These are phyloP conservation scores for Idaea biselata DNA, from an alignment of 2,888 invertebrate genomes.

Conservation along the genomic window DNA sequence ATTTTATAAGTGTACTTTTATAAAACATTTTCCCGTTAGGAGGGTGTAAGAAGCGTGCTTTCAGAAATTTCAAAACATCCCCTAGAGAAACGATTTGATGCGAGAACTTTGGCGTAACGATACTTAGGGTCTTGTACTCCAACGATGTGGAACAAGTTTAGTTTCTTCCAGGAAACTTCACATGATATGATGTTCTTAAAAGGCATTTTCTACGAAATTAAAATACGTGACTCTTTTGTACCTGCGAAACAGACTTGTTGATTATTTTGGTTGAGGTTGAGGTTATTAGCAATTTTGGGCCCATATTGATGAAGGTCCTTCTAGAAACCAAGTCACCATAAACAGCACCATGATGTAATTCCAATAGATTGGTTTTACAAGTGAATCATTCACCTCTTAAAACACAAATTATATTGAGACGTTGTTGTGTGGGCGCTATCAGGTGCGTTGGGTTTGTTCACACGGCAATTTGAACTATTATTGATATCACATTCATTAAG, in stretches of 20 bases:
- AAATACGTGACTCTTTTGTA: constrained; percentile 11
- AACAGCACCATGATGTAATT: constrained; percentile 4
- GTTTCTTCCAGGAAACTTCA: constrained; percentile 33
- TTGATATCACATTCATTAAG: constrained; percentile 53
- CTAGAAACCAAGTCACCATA: neutral
- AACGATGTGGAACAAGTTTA: constrained; percentile 31
- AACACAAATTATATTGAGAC: constrained; percentile 39
- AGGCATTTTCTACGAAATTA: constrained; percentile 21
- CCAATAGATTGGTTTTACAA: constrained; percentile 11
- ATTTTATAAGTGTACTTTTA: neutral
- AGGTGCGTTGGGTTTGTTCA: constrained; percentile 57
- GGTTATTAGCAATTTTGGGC: neutral
- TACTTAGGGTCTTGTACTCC: constrained; percentile 44
- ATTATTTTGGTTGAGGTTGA: constrained; percentile 6
- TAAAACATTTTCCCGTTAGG: neutral
- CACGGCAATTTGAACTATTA: constrained; percentile 58
- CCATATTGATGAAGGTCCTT: neutral
- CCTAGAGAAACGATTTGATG: constrained; percentile 32
- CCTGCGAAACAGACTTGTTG: constrained; percentile 5
- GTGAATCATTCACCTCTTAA: constrained; percentile 46
- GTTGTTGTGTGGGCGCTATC: constrained; percentile 51
- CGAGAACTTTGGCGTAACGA: constrained; percentile 36
- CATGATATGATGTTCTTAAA: constrained; percentile 29
- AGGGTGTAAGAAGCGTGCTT: constrained; percentile 6
- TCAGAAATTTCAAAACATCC: constrained; percentile 36